A percentile compares a stretch with the other conserved stretches of the same genome.
These are phyloP conservation scores for Musca domestica DNA, from an alignment of 1,140 invertebrate genomes.

Conservation along the genomic window DNA sequence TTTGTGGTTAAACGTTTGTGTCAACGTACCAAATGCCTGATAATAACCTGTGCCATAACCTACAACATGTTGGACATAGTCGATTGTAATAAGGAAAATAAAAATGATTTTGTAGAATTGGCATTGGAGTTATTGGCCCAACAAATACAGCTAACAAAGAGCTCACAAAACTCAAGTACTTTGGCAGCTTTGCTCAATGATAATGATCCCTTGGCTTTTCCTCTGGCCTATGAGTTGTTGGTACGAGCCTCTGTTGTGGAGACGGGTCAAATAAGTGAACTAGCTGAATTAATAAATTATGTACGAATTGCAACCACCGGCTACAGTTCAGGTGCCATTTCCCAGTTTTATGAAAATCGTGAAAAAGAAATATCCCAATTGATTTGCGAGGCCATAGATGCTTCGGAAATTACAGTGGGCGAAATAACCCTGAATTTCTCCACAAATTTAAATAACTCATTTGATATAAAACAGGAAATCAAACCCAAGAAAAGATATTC, in stretches of 20 bases:
- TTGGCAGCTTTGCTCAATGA: slow-evolving; percentile 25
- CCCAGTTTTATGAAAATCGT: slow-evolving; percentile 33
- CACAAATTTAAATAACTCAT: slow-evolving; percentile 34
- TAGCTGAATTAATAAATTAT: slow-evolving; percentile 41
- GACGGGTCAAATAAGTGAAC: slow-evolving; percentile 29
- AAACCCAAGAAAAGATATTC: slow-evolving; percentile 40
- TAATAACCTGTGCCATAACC: slow-evolving; percentile 43
- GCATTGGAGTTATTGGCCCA: slow-evolving; percentile 44
- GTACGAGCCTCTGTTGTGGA: slow-evolving; percentile 33
- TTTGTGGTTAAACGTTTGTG: slow-evolving; percentile 38
- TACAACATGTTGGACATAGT: slow-evolving; percentile 38
- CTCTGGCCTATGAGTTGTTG: slow-evolving; percentile 42
- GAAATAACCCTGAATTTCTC: slow-evolving; percentile 44
- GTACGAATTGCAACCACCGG: slow-evolving; percentile 35
- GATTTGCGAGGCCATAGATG: slow-evolving; percentile 40
- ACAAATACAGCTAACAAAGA: slow-evolving; percentile 33
- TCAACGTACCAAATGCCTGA: slow-evolving; percentile 38
- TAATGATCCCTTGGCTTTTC: slow-evolving; percentile 42
- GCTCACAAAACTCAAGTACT: neutral
- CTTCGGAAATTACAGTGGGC: slow-evolving; percentile 28
- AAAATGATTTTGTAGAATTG: slow-evolving; percentile 38
- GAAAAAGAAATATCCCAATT: slow-evolving; percentile 36
- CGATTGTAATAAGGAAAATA: slow-evolving; percentile 37
- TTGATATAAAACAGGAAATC: slow-evolving; percentile 26
- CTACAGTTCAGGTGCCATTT: slow-evolving; percentile 38